These are phyloP conservation scores for Pseudopleuronectes americanus DNA, from an alignment of 2,797 vertebrate genomes.

Conservation along the genomic window DNA sequence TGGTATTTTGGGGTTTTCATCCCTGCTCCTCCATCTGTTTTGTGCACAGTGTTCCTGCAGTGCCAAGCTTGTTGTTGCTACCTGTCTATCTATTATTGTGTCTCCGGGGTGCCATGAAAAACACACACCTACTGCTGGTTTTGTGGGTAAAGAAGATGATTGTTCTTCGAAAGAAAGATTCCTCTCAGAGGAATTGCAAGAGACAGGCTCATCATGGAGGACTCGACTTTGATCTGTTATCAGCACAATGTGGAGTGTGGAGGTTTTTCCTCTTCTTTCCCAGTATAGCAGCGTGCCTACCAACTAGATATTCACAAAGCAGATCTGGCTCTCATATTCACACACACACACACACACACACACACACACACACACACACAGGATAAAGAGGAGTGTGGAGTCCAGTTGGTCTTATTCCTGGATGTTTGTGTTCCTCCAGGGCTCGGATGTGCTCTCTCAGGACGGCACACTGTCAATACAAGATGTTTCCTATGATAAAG, in stretches of 20 bases:
- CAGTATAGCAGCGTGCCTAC: conserved; percentile 30
- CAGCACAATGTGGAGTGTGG: conserved; percentile 48
- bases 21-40: conserved; percentile 32
- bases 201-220: conserved; percentile 52
- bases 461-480: conserved; percentile 72
- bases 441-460: conserved; percentile 70
- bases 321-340: conserved; percentile 24
- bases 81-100: conserved; percentile 63
- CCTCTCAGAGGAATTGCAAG: conserved; percentile 58
- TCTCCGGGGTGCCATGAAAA: conserved; percentile 58
- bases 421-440: conserved; percentile 74
- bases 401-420: conserved; percentile 33
- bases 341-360: neutral
- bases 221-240: conserved; percentile 64
- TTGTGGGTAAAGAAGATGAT: conserved; percentile 41
- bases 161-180: conserved; percentile 55
- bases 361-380: no score
- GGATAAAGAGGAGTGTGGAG: neutral
- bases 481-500: conserved; percentile 68
- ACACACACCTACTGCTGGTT: conserved; percentile 28
- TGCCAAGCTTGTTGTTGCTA: conserved; percentile 49
- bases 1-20: conserved; percentile 27
- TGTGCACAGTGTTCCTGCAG: conserved; percentile 40
- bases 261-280: conserved; percentile 50
- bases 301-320: conserved; percentile 23